Percentiles rank a stretch among this genome's conserved stretches.
Evolutionary conservation across 1,140 invertebrate genomes (phyloP).

Genomic region (Rhopalosiphum maidis): DNA sequence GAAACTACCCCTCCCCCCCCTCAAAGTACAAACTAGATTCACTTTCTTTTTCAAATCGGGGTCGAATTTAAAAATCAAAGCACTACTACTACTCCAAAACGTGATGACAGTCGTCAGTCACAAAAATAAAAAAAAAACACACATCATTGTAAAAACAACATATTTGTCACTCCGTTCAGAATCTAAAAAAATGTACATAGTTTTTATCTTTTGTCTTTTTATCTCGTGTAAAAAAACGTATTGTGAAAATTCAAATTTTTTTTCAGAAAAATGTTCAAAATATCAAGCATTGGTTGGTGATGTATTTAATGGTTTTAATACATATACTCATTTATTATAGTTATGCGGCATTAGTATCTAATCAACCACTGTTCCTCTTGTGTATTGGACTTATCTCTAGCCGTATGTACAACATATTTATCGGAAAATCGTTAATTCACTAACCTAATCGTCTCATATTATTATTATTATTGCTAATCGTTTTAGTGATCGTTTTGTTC

Average conservation of each 20-base stretch:
- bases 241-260: neutral
- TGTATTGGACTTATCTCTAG: neutral
- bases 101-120: too few relatives aligned
- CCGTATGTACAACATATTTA: neutral
- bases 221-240: too few relatives aligned
- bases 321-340: neutral
- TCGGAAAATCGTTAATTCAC: neutral
- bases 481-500: neutral
- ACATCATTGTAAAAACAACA: too few relatives aligned
- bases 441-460: neutral
- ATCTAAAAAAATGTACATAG: too few relatives aligned
- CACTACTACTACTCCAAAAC: too few relatives aligned
- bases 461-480: neutral
- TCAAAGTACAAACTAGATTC: too few relatives aligned
- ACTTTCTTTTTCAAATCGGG: too few relatives aligned
- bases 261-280: constrained; percentile 13
- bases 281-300: neutral
- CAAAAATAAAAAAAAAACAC: too few relatives aligned
- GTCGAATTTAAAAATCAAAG: too few relatives aligned
- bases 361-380: neutral
- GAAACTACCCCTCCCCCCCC: too few relatives aligned
- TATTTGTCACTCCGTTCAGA: too few relatives aligned
- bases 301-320: neutral
- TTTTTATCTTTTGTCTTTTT: too few relatives aligned
- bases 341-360: neutral